Conservation (phyloP, 2,797 vertebrate species). For the Darevskia mixta region DNA sequence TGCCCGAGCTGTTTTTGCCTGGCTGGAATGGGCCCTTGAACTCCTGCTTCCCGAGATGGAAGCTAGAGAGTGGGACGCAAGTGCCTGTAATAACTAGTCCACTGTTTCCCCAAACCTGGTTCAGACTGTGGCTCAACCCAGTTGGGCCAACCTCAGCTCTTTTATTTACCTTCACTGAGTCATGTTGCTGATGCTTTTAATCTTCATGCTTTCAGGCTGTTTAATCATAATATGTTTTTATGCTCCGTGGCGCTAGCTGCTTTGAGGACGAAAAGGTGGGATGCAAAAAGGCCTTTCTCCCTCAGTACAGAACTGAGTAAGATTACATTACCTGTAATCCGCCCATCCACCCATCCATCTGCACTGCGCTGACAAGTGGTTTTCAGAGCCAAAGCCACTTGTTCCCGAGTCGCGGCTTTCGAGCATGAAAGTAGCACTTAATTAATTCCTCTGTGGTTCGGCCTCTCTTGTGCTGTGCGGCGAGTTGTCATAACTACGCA, state of each 20-base stretch:
- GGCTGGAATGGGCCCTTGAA: no score
- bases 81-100: no score
- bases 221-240: neutral
- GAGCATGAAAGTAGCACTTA: slow-evolving; percentile 49
- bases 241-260: neutral
- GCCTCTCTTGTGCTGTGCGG: slow-evolving; percentile 43
- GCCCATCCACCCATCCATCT: neutral
- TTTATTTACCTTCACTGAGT: neutral
- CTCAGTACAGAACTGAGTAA: neutral
- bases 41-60: no score
- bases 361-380: neutral
- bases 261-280: neutral
- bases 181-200: neutral
- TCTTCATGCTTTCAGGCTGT: neutral
- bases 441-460: slow-evolving; percentile 31
- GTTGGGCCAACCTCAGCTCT: neutral
- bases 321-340: neutral
- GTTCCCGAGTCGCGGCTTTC: neutral
- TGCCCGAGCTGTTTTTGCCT: no score
- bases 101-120: neutral
- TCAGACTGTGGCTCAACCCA: no score
- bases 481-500: slow-evolving; percentile 51
- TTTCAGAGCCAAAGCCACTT: neutral
- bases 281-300: neutral
- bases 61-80: no score